Evolutionary conservation across 2,888 invertebrate species (phyloP).

Genomic region (Gastrophysa polygoni): DNA sequence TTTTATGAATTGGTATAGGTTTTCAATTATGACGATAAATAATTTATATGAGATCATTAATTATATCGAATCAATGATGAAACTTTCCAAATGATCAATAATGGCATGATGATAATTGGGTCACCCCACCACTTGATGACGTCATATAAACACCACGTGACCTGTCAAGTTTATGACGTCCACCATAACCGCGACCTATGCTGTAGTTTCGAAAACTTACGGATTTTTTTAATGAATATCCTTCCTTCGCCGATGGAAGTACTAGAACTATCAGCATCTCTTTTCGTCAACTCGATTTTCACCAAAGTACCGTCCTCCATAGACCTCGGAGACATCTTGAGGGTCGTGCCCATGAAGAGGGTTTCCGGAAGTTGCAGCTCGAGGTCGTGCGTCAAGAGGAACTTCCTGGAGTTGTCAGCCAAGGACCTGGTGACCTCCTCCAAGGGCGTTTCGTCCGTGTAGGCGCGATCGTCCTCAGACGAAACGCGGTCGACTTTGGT

Average conservation of each 20-base stretch:
- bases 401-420: conserved; percentile 68
- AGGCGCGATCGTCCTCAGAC: conserved; percentile 51
- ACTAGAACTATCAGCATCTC: conserved; percentile 39
- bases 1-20: too few relatives aligned
- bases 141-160: neutral
- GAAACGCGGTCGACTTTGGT: conserved; percentile 37
- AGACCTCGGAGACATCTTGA: conserved; percentile 76
- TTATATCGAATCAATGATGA: too few relatives aligned
- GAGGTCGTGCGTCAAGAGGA: conserved; percentile 79
- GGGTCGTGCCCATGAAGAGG: conserved; percentile 74
- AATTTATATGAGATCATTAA: too few relatives aligned
- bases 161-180: neutral
- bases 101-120: too few relatives aligned
- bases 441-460: conserved; percentile 62
- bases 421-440: conserved; percentile 77
- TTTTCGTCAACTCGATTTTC: conserved; percentile 73
- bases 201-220: conserved; percentile 65
- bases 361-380: conserved; percentile 73
- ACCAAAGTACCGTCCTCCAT: conserved; percentile 78
- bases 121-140: too few relatives aligned
- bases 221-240: conserved; percentile 72
- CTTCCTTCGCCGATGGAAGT: conserved; percentile 57
- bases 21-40: too few relatives aligned
- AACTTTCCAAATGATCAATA: too few relatives aligned
- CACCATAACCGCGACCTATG: conserved; percentile 8